phyloP scores from a whole-genome alignment of 1,140 invertebrate genomes.

The Conus ventricosus region DNA sequence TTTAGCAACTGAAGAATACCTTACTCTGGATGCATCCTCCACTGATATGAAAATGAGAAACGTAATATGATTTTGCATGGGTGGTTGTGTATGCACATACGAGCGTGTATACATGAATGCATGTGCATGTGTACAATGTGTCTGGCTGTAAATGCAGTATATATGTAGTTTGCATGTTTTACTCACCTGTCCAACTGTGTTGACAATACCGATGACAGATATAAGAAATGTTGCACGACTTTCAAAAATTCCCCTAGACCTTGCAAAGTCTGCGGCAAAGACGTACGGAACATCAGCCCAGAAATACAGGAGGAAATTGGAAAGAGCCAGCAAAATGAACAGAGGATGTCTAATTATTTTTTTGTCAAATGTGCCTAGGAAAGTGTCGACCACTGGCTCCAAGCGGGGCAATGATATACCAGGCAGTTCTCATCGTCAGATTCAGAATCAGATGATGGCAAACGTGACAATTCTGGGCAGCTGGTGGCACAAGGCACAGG shows the following conservation, averaged over 20 bases:
- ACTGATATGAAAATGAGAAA: too few species aligned
- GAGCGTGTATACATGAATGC: too few species aligned
- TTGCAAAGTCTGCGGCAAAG: conserved; percentile 65
- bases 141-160: too few species aligned
- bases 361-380: conserved; percentile 67
- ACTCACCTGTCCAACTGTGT: conserved; percentile 79
- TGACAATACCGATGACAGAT: conserved; percentile 89
- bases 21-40: too few species aligned
- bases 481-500: conserved; percentile 52
- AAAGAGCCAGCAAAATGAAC: conserved; percentile 62
- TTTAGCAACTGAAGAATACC: too few species aligned
- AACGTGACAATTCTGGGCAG: conserved; percentile 59
- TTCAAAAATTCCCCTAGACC: conserved; percentile 67
- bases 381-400: conserved; percentile 43
- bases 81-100: too few species aligned
- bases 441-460: conserved; percentile 28
- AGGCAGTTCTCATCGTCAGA: conserved; percentile 19
- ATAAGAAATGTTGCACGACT: conserved; percentile 90
- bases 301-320: conserved; percentile 69
- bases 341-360: conserved; percentile 52
- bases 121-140: too few species aligned
- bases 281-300: conserved; percentile 71
- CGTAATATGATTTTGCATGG: too few species aligned
- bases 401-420: conserved; percentile 31
- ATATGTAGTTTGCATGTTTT: neutral